Base-by-base conservation (phyloP, 2,888 invertebrate species). In the Ceraclea dissimilis region DNA sequence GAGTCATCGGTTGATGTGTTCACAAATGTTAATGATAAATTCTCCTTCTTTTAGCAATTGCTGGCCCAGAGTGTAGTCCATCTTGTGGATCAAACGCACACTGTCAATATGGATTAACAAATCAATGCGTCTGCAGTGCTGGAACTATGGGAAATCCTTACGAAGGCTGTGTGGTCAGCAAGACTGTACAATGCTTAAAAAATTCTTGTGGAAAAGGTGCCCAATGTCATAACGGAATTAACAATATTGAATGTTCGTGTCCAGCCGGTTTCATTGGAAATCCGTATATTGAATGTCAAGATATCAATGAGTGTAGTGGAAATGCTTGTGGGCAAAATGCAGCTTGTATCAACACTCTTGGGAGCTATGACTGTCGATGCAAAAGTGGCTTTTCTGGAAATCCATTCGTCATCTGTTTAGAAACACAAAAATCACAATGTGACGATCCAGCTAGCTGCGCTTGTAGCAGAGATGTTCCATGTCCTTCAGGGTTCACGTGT, bases 81-180 rank as follows among this genome's bases (percentile, higher is more conserved):
- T 70, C 67, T 22, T 94, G 94, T 68, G 90, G 88, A 5, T 71
- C 79, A 61, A 90, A 92, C 68, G 88, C 93, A 1, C 93, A 94
- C 66, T 94, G 94, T 69, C 86, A 90, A 66, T 93, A 93, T 66
- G 87, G 88, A 52, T 61, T 72, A 10, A 81, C 80, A 16, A 89
- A 89, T 67, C 79, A 82, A 58, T 93, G 93, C 66, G 87, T 86
- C 63, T 94, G 94, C 68, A 85, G 93, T 69, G 82, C 86, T 52
- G 91, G 90, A 6, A 88, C 84, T 5, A 85, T 80, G 52, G 94
- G 94, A 61, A 94, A 94, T 74, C 93, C 94, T 1, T 93, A 93
- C 68, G 84, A 83, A 64, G 83, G 85, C 51, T 94, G 94, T 69
- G 82, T 84, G 11, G 77, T 82, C 18, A 81, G 86, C 63, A 81